Evolutionary conservation across 2,888 invertebrate genomes (phyloP).

Genomic region (Zygaena filipendulae): DNA sequence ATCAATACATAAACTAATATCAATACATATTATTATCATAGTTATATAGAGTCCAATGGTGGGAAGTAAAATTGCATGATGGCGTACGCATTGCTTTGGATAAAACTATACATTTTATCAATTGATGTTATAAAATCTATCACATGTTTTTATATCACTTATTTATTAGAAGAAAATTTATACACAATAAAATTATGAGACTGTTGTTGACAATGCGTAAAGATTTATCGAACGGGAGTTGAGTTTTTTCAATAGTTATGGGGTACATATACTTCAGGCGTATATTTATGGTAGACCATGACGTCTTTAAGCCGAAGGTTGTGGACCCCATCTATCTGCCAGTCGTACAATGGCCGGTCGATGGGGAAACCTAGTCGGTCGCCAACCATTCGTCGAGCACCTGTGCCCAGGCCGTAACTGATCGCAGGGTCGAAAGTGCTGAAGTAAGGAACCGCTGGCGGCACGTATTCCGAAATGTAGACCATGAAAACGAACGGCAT

Average conservation of each 20-base stretch:
- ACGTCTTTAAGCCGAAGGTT: constrained; percentile 64
- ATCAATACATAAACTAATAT: constrained; percentile 12
- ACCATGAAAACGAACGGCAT: constrained; percentile 72
- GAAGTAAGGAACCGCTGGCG: constrained; percentile 40
- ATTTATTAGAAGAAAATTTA: no score
- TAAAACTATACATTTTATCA: no score
- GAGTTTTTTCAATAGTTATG: no score
- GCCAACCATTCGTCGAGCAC: constrained; percentile 49
- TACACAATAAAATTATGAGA: no score
- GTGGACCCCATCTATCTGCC: constrained; percentile 35
- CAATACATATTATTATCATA: no score
- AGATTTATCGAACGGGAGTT: no score
- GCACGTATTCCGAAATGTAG: constrained; percentile 63
- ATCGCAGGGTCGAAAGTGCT: constrained; percentile 53
- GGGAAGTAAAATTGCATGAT: no score
- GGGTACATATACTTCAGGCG: constrained; percentile 35
- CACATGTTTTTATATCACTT: no score
- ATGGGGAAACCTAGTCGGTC: constrained; percentile 67
- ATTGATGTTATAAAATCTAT: no score
- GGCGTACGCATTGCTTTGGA: no score
- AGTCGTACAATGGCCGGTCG: constrained; percentile 56
- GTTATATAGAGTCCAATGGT: no score
- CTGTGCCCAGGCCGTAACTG: constrained; percentile 57
- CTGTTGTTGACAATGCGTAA: no score
- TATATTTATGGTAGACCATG: constrained; percentile 60